Evolutionary conservation across 2,113 vertebrate species (phyloP).

Genomic region (Gallinago paraguaiae): DNA sequence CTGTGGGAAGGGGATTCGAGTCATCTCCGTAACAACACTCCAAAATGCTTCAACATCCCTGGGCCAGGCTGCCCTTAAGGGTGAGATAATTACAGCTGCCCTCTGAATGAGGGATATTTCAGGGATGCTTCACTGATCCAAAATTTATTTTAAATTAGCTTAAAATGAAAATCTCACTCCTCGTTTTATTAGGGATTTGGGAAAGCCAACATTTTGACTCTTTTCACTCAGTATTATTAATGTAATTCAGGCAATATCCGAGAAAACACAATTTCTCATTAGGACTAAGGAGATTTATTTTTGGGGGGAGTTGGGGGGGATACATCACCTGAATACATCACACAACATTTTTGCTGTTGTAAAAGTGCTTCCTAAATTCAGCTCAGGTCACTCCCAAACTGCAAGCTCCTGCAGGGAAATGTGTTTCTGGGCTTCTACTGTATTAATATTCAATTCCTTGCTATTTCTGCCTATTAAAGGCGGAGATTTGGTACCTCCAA

Average conservation of each 20-base stretch:
- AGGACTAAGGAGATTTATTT: neutral
- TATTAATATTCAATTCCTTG: neutral
- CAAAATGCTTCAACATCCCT: conserved; percentile 3
- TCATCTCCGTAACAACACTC: neutral
- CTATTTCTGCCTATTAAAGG: neutral
- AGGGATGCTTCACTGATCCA: conserved; percentile 6
- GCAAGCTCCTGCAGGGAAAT: neutral
- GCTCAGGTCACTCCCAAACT: neutral
- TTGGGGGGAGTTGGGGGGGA: too few relatives aligned
- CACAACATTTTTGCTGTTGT: neutral
- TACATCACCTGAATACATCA: too few relatives aligned
- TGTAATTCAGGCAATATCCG: neutral
- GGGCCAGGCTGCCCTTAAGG: conserved; percentile 11
- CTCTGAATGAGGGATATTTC: neutral
- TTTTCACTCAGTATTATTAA: neutral
- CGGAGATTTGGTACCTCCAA: neutral
- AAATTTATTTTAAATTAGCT: neutral
- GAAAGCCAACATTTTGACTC: rapidly evolving
- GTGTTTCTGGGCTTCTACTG: neutral
- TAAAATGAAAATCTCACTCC: neutral
- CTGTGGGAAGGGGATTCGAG: neutral
- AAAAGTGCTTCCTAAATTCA: neutral
- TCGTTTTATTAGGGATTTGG: neutral
- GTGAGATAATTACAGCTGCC: neutral
- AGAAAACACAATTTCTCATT: neutral